These are phyloP conservation scores for Pegoplata infirma DNA, from an alignment of 2,888 invertebrate genomes.

Conservation along the genomic window DNA sequence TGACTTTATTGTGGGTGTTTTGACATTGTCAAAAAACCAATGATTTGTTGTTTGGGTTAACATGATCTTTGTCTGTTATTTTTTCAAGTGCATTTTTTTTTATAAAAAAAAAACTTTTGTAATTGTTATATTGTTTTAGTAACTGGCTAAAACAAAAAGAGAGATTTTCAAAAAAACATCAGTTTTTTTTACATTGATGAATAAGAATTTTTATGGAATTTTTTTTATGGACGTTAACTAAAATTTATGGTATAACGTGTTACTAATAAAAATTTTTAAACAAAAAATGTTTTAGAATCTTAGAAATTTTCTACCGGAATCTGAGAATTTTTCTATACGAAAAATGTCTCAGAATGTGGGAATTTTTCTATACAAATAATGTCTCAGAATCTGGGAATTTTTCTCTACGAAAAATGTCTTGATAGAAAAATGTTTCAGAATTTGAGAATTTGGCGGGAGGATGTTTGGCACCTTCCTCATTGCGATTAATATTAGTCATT, in stretches of 20 bases:
- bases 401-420: no score
- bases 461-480: no score
- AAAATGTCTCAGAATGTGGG: no score
- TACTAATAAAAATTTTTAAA: background rate
- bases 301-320: no score
- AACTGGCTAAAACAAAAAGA: background rate
- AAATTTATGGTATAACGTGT: background rate
- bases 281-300: background rate
- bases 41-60: slow-evolving; percentile 37
- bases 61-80: background rate
- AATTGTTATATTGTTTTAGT: background rate
- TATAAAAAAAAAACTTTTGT: background rate
- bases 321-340: no score
- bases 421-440: no score
- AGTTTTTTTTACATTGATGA: background rate
- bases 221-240: background rate
- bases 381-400: no score
- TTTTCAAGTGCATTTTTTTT: no score
- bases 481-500: no score
- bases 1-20: slow-evolving; percentile 37
- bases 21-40: slow-evolving; percentile 14
- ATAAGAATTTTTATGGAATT: background rate
- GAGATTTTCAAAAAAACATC: background rate
- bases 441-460: no score
- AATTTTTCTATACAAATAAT: no score